phyloP scores from a whole-genome alignment of 2,113 vertebrate genomes.

The Archocentrus centrarchus region DNA sequence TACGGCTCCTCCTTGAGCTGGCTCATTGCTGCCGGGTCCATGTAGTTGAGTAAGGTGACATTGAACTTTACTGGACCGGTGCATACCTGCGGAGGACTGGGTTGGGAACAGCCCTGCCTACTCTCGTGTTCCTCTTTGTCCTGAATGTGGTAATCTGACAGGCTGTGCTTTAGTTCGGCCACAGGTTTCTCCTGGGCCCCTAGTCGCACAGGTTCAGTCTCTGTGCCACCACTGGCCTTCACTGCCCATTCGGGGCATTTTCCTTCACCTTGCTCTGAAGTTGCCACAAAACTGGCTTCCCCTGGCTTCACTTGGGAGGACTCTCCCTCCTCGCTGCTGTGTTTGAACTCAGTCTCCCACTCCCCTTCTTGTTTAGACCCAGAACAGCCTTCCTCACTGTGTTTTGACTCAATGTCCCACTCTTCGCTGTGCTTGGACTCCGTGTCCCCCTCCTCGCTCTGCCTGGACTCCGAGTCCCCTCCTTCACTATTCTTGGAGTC shows the following conservation, averaged over 20 bases:
- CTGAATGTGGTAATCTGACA: constrained; percentile 68
- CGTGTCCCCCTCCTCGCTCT: constrained; percentile 76
- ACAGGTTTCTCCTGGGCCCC: constrained; percentile 54
- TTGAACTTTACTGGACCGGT: constrained; percentile 82
- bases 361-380: constrained; percentile 65
- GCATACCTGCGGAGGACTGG: constrained; percentile 59
- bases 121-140: constrained; percentile 60
- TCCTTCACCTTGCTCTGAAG: constrained; percentile 56
- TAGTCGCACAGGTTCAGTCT: constrained; percentile 27
- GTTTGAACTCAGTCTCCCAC: constrained; percentile 70
- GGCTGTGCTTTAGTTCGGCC: constrained; percentile 65
- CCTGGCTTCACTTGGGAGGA: constrained; percentile 45
- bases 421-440: constrained; percentile 81
- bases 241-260: constrained; percentile 43
- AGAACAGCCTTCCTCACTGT: constrained; percentile 76
- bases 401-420: constrained; percentile 75
- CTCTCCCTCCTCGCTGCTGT: constrained; percentile 73
- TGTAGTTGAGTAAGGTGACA: constrained; percentile 95
- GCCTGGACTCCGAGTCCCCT: constrained; percentile 71
- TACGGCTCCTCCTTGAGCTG: constrained; percentile 96
- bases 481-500: constrained; percentile 77
- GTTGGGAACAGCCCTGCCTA: constrained; percentile 73
- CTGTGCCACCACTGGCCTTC: constrained; percentile 18
- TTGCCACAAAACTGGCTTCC: constrained; percentile 12
- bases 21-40: constrained; percentile 91